Base-by-base conservation (phyloP, 2,888 invertebrate genomes). In the Conus canariensis region DNA sequence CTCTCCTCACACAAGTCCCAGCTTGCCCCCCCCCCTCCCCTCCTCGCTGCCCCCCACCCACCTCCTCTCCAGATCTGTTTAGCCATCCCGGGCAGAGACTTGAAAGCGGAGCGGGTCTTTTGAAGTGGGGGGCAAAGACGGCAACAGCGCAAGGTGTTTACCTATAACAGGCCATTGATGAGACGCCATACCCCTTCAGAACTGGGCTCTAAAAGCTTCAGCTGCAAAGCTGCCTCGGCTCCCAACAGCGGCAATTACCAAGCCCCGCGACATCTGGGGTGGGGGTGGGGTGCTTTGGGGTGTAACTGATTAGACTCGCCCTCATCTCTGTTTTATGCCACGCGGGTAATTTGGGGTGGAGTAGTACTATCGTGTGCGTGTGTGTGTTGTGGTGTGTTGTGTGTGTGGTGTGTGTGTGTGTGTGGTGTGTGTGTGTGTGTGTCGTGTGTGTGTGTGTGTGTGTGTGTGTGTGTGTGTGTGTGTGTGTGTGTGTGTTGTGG, bases 101-200 rank as follows among this genome's bases (percentile, higher is more conserved):
- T 82, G 22, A 82, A 82, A 82, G 82, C 19, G 16, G n/a, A 14
- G 56, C 82, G 82, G 82, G 56, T 82, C 82, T 58, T 82, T 82
- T 82, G 82, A 82, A 58, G 82, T 82, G 58, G 56, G 82, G 82
- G 82, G 82, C 7, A 58, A 56, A 82, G 82, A 19, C 8, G 58
- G 82, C 82, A 82, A 82, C 82, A 58, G 82, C 56, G 82, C 82
- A 82, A 82, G 82, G 82, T 82, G 82, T 83, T 83, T 83, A 83
- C 82, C 58, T 58, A 58, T 83, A 83, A 83, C 82, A 83, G 3
- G 22, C 82, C 58, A 83, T 83, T 56, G 82, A 83, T 58, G 82
- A 83, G 58, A 83, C 58, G 82, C 22, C 82, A 83, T 22, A 8
- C 19, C 82, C 19, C 82, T 7, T 83, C 22, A 58, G 56, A 58